Conservation (phyloP, 2,888 invertebrate genomes). For the Minunthozetes semirufus region DNA sequence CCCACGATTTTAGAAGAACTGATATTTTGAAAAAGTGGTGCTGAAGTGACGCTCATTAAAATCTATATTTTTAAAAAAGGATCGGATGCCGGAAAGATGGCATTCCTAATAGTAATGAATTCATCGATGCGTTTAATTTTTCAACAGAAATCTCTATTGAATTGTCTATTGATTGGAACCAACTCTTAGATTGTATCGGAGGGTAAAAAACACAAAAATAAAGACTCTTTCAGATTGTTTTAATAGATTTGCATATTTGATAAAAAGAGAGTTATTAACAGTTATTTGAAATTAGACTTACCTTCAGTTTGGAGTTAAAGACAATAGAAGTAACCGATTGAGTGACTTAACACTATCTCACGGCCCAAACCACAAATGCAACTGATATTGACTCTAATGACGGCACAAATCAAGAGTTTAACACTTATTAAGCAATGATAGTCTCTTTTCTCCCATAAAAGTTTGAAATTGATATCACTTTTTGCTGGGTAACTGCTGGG, state of each 20-base stretch:
- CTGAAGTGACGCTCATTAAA: background rate
- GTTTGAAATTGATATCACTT: slow-evolving; percentile 8
- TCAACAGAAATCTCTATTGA: slow-evolving; percentile 23
- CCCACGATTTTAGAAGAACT: slow-evolving; percentile 15
- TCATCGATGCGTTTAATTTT: slow-evolving; percentile 20
- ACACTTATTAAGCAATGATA: slow-evolving; percentile 14
- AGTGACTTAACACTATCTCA: slow-evolving; percentile 21
- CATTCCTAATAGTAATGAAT: slow-evolving; percentile 23
- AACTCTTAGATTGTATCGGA: background rate
- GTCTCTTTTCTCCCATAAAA: slow-evolving; percentile 30
- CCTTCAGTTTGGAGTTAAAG: background rate
- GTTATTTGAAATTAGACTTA: background rate
- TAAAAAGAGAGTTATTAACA: background rate
- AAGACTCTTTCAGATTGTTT: background rate
- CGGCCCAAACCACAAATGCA: slow-evolving; percentile 1
- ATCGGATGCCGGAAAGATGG: slow-evolving; percentile 32
- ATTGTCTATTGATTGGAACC: background rate
- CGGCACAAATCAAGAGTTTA: slow-evolving; percentile 18
- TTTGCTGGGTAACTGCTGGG: slow-evolving; percentile 12
- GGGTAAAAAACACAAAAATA: background rate
- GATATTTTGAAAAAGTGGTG: slow-evolving; percentile 2
- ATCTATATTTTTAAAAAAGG: slow-evolving; percentile 13
- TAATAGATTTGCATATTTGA: background rate
- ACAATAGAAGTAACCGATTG: background rate
- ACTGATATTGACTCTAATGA: background rate